Evolutionary conservation across 2,113 vertebrate genomes (phyloP), one percentile per base, ranked within the genome.

Genomic region (Pteruthius melanotis): DNA sequence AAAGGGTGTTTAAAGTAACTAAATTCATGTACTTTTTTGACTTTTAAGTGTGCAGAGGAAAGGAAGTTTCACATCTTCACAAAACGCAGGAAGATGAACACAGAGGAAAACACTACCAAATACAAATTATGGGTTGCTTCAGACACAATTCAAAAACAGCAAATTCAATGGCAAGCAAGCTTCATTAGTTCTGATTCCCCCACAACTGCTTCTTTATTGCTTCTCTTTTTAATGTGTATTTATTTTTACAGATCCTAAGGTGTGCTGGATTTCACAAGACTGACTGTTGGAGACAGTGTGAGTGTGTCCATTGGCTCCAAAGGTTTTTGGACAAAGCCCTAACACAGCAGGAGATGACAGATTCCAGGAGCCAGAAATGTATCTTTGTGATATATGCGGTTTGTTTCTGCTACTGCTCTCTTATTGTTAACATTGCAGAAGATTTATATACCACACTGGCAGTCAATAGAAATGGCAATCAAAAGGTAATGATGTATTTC

Each of bases 401-500:
- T 91, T 93, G 64, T 83, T 95, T 91, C 90, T 76, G 24, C 35
- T 65, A 70, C n/a, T 56, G 49, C 12, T 89, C 20, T 87, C 90
- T 87, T 28, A 60, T 76, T 87, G 56, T 57, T 93, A 78, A 56
- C 53, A 30, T 87, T 76, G 87, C 40, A 76, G n/a, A 87, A 79
- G 78, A 78, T 90, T 85, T 87, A 76, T 91, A 56, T 61, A 69
- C 85, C 85, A 91, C 90, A 90, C 64, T 76, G n/a, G 26, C 45
- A 83, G 52, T 78, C 45, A 76, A 76, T 64, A 95, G 90, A 90
- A 87, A 76, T 11, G 37, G 27, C 56, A 95, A 31, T 84, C 83
- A 87, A 91, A 95, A 89, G 64, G 64, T 83, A 95, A 85, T 59
- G 33, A 85, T 90, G 52, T 85, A 89, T 95, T 94, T 70, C 87